Base-by-base conservation (phyloP, 2,113 vertebrate genomes). In the Pelusios castaneus region DNA sequence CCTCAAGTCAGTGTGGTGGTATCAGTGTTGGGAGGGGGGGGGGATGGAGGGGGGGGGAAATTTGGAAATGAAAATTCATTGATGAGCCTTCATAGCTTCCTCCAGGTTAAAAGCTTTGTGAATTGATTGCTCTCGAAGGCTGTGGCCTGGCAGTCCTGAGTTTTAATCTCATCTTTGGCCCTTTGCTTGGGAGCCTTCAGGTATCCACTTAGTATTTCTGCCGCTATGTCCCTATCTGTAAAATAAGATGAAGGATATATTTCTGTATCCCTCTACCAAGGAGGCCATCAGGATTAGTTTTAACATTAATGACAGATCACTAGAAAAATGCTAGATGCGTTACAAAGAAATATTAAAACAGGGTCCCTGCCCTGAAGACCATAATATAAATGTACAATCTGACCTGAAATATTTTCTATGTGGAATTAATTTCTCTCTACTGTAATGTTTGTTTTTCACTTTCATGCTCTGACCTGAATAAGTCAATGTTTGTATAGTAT, bases 401-500 rank as follows among this genome's bases (percentile, higher is more conserved):
- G 94, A 92, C 89, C 89, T 80, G 92, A 49, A 88, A 38, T 67
- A 67, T 67, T n/a, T n/a, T 67, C 63, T 38, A 79, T 80, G 84
- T 77, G 91, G 80, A 95, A 89, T 93, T 58, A 90, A 91, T 90
- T 93, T 31, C 84, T 87, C 84, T 70, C 55, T 9, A 0, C 22
- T 47, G 87, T 82, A 82, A 81, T 76, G 90, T 47, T 78, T 79
- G 90, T 96, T 95, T 93, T 91, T 93, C 58, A 89, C 88, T 83
- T 4, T 8, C 60, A 29, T 88, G 87, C 91, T 95, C 56, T 54
- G 95, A 88, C 93, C 87, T 84, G 78, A 91, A 92, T 95, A 95
- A 95, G 96, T 92, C 89, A 85, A 90, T 55, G 24, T 89, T 86
- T 82, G 77, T 51, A 91, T 0, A 0, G 83, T 56, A 70, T 60